Evolutionary conservation across 2,888 invertebrate species (phyloP).

Genomic region (Deilephila elpenor): DNA sequence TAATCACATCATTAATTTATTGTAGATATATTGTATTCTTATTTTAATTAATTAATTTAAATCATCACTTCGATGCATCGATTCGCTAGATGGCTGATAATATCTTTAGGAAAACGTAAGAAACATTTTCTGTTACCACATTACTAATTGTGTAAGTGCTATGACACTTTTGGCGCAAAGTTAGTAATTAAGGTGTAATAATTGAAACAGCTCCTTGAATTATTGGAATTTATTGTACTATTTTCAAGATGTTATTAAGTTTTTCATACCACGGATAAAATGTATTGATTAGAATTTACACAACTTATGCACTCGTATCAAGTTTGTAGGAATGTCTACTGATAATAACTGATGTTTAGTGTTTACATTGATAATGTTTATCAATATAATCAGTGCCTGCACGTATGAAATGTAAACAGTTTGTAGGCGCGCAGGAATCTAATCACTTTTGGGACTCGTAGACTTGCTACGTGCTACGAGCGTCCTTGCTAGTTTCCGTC

Average conservation of each 20-base stretch:
- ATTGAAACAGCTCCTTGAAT: too few species aligned
- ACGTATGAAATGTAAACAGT: slow-evolving; percentile 32
- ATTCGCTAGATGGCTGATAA: not conserved
- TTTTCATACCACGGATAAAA: not conserved
- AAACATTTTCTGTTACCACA: not conserved
- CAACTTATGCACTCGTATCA: not conserved
- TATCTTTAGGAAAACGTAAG: not conserved
- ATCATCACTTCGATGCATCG: not conserved
- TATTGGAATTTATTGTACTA: too few species aligned
- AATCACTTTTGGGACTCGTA: slow-evolving; percentile 45
- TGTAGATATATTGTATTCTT: too few species aligned
- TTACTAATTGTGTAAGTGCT: too few species aligned
- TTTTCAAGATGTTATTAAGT: not conserved
- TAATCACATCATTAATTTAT: too few species aligned
- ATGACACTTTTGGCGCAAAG: too few species aligned
- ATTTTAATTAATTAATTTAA: too few species aligned
- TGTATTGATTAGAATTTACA: not conserved
- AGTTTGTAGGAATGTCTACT: slow-evolving; percentile 3
- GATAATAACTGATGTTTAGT: slow-evolving; percentile 40
- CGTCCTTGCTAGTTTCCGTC: not conserved
- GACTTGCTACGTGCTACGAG: slow-evolving; percentile 54
- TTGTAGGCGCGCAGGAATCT: slow-evolving; percentile 32
- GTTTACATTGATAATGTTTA: slow-evolving; percentile 33
- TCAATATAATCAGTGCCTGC: slow-evolving; percentile 31
- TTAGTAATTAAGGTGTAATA: too few species aligned